Evolutionary conservation across 2,797 vertebrate species (phyloP), one percentile per base, ranked within the genome.

Genomic region (Bryconaethiops microstoma): DNA sequence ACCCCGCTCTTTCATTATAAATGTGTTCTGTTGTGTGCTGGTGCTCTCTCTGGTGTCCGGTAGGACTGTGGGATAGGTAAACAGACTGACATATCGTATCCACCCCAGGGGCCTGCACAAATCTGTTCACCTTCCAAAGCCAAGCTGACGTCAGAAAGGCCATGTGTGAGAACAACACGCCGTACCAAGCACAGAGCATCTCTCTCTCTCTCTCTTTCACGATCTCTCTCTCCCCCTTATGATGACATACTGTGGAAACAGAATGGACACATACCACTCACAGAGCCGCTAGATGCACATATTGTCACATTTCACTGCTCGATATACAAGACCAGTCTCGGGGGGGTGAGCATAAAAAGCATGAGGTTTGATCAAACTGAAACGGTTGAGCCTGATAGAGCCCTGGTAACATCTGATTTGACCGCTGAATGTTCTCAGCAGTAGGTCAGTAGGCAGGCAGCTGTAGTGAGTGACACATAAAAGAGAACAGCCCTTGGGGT

Each of bases 131-230:
- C 54, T 42, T 77, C 80, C 78, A 42, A 76, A 88, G 91, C 90
- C 91, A 92, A 90, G 88, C 83, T 92, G 89, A 93, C 90, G 92
- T 90, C 90, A 90, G 79, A 82, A 81, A 64, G 77, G 76, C 76
- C 85, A 83, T 86, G 85, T 86, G 87, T 82, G 79, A 81, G 75
- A 78, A 14, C 85, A 86, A 83, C 83, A 84, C 81, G 85, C 78
- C 54, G 77, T 76, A 81, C 45, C 19, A 72, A 59, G 78, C 62
- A 79, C 74, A 57, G 74, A 75, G 72, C 80, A 83, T 62, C 73
- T 67, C 71, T 57, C 21, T 17, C 23, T 68, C 64, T 62, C 55
- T 68, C 29, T 23, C 35, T n/a, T n/a, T n/a, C n/a, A n/a, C n/a
- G n/a, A n/a, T 23, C 55, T 74, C 35, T 45, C 4, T 74, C 60